Evolutionary conservation across 2,113 vertebrate species (phyloP).

Genomic region (Okapia johnstoni): DNA sequence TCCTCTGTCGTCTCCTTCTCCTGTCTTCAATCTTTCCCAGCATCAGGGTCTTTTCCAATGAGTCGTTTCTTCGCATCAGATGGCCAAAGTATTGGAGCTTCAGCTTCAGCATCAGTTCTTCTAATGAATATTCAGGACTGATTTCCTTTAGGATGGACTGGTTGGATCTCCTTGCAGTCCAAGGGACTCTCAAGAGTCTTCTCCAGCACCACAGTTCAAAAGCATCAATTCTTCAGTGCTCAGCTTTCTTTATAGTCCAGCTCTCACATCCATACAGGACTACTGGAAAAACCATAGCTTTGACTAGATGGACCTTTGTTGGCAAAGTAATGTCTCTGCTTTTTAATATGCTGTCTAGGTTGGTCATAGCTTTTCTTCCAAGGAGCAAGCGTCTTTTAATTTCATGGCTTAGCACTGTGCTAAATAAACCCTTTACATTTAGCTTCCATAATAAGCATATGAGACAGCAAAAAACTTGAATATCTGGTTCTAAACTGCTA

Average conservation of each 20-base stretch:
- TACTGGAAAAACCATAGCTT: neutral
- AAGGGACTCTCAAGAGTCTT: neutral
- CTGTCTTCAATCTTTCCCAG: neutral
- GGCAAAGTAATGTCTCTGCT: neutral
- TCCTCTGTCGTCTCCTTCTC: neutral
- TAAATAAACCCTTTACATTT: neutral
- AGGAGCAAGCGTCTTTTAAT: neutral
- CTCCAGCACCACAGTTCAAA: neutral
- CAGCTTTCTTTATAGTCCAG: neutral
- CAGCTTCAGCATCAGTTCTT: neutral
- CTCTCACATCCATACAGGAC: neutral
- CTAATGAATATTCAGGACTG: neutral
- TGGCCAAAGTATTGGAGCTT: neutral
- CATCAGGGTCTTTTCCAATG: neutral
- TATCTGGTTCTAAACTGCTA: neutral
- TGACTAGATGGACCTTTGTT: neutral
- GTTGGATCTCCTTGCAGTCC: neutral
- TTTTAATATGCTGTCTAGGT: neutral
- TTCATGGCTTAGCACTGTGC: neutral
- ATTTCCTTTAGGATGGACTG: neutral
- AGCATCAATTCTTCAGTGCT: neutral
- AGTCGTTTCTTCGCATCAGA: neutral
- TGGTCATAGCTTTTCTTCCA: neutral
- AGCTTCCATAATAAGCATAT: neutral
- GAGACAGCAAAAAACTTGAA: fast-evolving